Evolutionary conservation across 2,797 vertebrate genomes (phyloP), one percentile per base, ranked within the genome.

Genomic region (Rachycentron canadum): DNA sequence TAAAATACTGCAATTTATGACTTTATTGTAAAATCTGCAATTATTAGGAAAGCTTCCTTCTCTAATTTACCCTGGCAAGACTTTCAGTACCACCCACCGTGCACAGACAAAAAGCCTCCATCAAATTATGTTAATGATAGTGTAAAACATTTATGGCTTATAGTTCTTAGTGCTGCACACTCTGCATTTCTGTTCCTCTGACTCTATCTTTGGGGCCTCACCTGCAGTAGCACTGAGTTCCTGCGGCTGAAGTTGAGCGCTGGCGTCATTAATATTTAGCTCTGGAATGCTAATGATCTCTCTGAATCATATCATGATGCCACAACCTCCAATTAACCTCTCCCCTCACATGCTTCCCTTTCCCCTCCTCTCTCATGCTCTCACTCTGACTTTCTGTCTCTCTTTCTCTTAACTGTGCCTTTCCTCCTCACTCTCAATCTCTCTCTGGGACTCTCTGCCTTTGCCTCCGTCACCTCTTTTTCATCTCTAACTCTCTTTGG

Each of bases 301-400:
- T 84, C 76, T 93, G 92, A 93, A 89, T 94, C 88, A 79, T 92
- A 93, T 90, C 88, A 92, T 91, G 84, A 89, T 21, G 68, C 87
- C 81, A 87, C 90, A 93, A 94, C 93, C 93, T 92, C 91, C 89
- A 94, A 94, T 94, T 93, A 94, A 93, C 91, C 93, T 93, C 86
- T 79, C 69, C 23, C 57, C 23, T 25, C 45, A 12, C 17, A 8
- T 10, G 23, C 5, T 50, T 68, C 65, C 59, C 63, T 26, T 9
- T 21, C 25, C 41, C 34, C 49, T 36, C 49, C 52, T n/a, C 53
- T 43, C 71, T 28, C 34, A 3, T n/a, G 14, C 25, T 25, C 49
- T 21, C 41, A 23, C 50, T 2, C 73, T 70, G 66, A 41, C 76
- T 84, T 53, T 76, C 67, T 67, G 52, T 79, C 36, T 79, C 43